Evolutionary conservation across 2,113 vertebrate genomes (phyloP).

Genomic region (Periophthalmus modestus): DNA sequence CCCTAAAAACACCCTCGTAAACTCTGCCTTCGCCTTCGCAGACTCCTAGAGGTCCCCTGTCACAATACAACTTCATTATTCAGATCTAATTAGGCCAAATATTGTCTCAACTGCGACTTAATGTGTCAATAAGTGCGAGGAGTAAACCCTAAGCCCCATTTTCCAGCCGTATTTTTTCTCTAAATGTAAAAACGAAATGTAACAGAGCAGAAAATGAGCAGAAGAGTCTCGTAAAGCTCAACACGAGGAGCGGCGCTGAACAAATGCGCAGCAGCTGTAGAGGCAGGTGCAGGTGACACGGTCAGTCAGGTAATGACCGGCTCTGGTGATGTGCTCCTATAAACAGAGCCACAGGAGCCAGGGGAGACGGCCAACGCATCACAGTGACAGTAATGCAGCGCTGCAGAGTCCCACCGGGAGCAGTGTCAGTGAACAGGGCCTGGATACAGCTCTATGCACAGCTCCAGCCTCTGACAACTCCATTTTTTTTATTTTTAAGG

Average conservation of each 20-base stretch:
- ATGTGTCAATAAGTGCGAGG: background rate
- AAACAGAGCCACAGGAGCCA: slow-evolving; percentile 22
- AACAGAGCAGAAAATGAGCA: slow-evolving; percentile 1
- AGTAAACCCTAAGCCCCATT: background rate
- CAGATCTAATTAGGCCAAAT: background rate
- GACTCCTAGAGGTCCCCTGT: too few relatives aligned
- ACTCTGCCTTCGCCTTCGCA: too few relatives aligned
- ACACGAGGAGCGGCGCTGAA: slow-evolving; percentile 13
- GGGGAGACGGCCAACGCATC: slow-evolving; percentile 5
- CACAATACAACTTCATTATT: too few relatives aligned
- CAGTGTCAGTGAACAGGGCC: slow-evolving; percentile 16
- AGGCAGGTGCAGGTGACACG: slow-evolving; percentile 41
- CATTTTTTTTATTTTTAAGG: background rate
- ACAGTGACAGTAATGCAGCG: slow-evolving; percentile 24
- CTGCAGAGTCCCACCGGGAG: slow-evolving; percentile 20
- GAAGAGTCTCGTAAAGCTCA: slow-evolving; percentile 16
- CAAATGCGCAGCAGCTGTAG: slow-evolving; percentile 29
- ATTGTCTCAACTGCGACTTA: background rate
- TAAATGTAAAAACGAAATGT: background rate
- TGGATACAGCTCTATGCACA: slow-evolving; percentile 8
- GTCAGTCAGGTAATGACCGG: slow-evolving; percentile 33
- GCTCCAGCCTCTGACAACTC: background rate
- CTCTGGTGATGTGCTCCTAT: slow-evolving; percentile 21
- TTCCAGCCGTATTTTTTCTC: too few relatives aligned
- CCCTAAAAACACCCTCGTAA: too few relatives aligned